Conservation (phyloP, 2,888 invertebrate species). For the Lepas anatifera region DNA sequence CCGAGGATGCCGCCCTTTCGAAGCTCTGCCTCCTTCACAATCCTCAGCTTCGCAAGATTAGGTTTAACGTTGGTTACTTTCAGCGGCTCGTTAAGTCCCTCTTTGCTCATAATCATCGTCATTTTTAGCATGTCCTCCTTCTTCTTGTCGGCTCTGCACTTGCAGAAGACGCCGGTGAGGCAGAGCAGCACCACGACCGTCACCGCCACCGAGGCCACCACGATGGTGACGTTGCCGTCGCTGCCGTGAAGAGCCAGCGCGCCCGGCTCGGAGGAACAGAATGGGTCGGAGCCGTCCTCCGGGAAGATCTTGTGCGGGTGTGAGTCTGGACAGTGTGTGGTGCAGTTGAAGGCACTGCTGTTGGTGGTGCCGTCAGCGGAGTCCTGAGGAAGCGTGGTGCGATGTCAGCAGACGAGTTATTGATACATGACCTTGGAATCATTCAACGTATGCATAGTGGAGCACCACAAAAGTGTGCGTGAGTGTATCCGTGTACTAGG, state of each 20-base stretch:
- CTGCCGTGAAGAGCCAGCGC: neutral
- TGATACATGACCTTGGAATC: too few species aligned
- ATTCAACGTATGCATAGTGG: too few species aligned
- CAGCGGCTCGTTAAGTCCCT: constrained; percentile 78
- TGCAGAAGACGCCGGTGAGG: constrained; percentile 30
- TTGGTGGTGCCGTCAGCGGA: neutral
- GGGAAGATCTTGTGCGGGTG: constrained; percentile 66
- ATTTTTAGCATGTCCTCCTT: constrained; percentile 85
- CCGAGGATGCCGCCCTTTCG: constrained; percentile 83
- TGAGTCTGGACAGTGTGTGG: constrained; percentile 63
- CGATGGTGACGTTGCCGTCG: constrained; percentile 20
- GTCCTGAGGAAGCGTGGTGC: neutral
- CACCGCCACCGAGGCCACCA: constrained; percentile 34
- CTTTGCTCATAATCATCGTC: constrained; percentile 75
- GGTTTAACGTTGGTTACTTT: constrained; percentile 85
- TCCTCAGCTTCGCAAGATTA: constrained; percentile 79
- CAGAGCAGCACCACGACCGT: constrained; percentile 45
- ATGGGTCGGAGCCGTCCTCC: constrained; percentile 54
- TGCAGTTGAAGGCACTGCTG: constrained; percentile 57
- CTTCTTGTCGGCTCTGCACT: constrained; percentile 61
- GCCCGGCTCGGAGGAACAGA: constrained; percentile 50
- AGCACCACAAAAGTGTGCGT: too few species aligned
- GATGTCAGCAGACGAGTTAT: too few species aligned
- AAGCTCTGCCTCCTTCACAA: constrained; percentile 87
- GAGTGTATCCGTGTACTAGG: too few species aligned